A percentile compares a stretch with the other conserved stretches of the same genome.
Conservation (phyloP, 2,113 vertebrate species). For the Tor tambroides region DNA sequence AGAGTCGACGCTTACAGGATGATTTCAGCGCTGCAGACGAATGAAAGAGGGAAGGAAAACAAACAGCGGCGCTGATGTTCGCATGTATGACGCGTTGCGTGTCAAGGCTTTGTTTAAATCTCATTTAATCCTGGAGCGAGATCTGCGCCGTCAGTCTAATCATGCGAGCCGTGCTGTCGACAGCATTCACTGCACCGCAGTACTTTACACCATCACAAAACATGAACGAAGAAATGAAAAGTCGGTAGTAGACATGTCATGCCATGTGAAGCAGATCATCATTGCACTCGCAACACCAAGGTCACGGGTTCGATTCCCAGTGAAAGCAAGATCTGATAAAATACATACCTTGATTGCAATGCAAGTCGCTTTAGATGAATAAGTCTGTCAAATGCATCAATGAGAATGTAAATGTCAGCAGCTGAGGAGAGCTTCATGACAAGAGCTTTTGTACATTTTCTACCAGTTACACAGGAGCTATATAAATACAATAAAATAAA, state of each 20-base stretch:
- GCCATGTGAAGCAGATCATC: background rate
- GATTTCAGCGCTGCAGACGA: background rate
- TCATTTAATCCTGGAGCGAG: background rate
- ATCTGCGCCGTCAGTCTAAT: background rate
- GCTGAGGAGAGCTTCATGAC: too few species aligned
- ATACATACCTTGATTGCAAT: background rate
- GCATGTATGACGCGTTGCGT: background rate
- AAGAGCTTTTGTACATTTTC: too few species aligned
- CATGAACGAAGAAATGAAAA: background rate
- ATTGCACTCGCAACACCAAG: background rate
- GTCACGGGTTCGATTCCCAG: too few species aligned
- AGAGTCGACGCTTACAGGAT: background rate
- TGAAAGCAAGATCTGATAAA: background rate
- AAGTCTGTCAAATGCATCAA: too few species aligned
- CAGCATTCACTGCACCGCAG: background rate
- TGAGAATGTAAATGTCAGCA: too few species aligned
- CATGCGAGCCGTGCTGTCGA: background rate
- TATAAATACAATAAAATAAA: background rate
- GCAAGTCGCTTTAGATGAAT: too few species aligned
- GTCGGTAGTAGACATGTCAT: background rate
- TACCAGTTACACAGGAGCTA: background rate
- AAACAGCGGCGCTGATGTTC: background rate
- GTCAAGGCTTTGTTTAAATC: background rate
- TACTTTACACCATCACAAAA: background rate
- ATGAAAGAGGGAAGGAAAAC: slow-evolving; percentile 1